Percentiles rank a stretch among this genome's conserved stretches.
Evolutionary conservation across 1,140 invertebrate genomes (phyloP).

Genomic region (Schlechtendalia chinensis): DNA sequence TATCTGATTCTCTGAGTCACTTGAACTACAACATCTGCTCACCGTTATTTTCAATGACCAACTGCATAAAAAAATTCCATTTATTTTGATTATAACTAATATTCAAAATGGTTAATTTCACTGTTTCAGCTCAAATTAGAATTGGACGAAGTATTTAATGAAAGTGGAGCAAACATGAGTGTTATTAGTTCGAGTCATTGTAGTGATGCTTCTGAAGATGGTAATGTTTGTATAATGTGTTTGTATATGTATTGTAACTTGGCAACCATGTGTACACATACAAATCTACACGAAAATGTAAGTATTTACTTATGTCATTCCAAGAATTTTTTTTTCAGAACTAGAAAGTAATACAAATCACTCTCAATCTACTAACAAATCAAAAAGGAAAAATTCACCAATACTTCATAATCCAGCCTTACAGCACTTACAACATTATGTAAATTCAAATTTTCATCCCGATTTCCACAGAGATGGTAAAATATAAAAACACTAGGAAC

Average conservation of each 20-base stretch:
- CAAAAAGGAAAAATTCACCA: slow-evolving; percentile 35
- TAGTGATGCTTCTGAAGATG: slow-evolving; percentile 43
- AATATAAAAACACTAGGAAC: neutral
- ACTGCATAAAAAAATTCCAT: too few relatives aligned
- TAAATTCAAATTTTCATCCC: slow-evolving; percentile 41
- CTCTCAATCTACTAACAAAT: neutral
- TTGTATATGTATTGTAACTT: slow-evolving; percentile 13
- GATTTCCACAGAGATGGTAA: slow-evolving; percentile 46
- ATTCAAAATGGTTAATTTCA: too few relatives aligned
- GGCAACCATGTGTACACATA: neutral
- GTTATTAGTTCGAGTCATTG: slow-evolving; percentile 46
- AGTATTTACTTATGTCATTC: neutral
- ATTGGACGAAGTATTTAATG: slow-evolving; percentile 38
- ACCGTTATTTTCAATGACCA: too few relatives aligned
- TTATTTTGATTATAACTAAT: too few relatives aligned
- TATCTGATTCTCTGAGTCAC: too few relatives aligned
- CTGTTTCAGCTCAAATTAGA: slow-evolving; percentile 40
- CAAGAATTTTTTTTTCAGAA: slow-evolving; percentile 9
- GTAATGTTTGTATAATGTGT: neutral
- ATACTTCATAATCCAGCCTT: neutral
- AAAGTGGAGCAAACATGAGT: slow-evolving; percentile 44
- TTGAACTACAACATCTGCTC: too few relatives aligned
- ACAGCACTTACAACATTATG: slow-evolving; percentile 29
- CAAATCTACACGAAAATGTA: neutral
- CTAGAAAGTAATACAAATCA: slow-evolving; percentile 37